Evolutionary conservation across 1,140 invertebrate genomes (phyloP).

Genomic region (Chelonus insularis): DNA sequence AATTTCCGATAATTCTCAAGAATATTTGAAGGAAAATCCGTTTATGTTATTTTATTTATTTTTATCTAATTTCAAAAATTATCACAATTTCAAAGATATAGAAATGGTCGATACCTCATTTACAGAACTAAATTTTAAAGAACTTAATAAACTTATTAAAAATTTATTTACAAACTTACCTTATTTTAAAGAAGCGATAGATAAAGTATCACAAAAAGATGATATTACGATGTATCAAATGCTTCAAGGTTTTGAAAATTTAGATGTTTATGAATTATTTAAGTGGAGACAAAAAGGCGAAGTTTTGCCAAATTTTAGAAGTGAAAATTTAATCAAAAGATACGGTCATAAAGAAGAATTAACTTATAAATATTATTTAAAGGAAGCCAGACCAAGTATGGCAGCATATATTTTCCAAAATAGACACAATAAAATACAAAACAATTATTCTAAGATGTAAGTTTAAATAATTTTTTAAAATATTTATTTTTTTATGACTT

Average conservation of each 20-base stretch:
- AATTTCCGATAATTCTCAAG: conserved; percentile 39
- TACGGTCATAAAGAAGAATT: conserved; percentile 66
- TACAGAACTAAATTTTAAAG: conserved; percentile 34
- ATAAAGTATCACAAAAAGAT: conserved; percentile 49
- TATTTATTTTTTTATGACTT: too few relatives aligned
- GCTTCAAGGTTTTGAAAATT: conserved; percentile 61
- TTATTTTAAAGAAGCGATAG: conserved; percentile 46
- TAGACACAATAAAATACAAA: conserved; percentile 37
- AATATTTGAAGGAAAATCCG: conserved; percentile 53
- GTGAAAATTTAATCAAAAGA: conserved; percentile 61
- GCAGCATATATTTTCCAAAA: conserved; percentile 51
- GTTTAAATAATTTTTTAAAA: conserved; percentile 22
- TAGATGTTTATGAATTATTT: conserved; percentile 63
- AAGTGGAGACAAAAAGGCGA: conserved; percentile 61
- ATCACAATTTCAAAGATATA: not conserved
- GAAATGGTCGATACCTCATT: too few relatives aligned
- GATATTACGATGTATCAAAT: conserved; percentile 64
- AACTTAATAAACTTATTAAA: conserved; percentile 44
- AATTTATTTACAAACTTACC: conserved; percentile 35
- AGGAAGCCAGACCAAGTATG: conserved; percentile 67
- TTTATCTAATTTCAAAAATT: conserved; percentile 40
- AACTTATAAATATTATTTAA: conserved; percentile 68
- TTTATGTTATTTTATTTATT: conserved; percentile 52
- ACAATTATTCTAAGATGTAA: conserved; percentile 46
- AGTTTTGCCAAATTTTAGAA: conserved; percentile 64